Percentiles rank a stretch among this genome's conserved stretches.
phyloP scores from a whole-genome alignment of 2,888 invertebrate genomes.

The Raillietiella orientalis region DNA sequence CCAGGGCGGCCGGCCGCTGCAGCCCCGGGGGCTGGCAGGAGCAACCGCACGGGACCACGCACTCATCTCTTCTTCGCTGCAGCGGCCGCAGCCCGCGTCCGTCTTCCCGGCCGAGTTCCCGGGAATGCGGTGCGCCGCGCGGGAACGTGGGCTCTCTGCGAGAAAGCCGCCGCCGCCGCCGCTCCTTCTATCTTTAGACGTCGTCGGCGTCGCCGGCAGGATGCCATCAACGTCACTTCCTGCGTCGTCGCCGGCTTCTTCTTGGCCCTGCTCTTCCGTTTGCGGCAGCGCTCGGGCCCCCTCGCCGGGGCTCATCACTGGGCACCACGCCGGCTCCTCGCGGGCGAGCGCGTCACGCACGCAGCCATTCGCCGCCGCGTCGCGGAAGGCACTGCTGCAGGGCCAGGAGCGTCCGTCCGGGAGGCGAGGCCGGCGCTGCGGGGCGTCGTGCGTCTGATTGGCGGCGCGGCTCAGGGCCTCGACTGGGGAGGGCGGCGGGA shows the following conservation, averaged over 20 bases:
- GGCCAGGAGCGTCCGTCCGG: slow-evolving; percentile 1
- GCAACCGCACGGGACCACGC: slow-evolving; percentile 1
- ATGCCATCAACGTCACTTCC: no score
- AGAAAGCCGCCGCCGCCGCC: slow-evolving; percentile 7
- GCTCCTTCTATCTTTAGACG: slow-evolving; percentile 7
- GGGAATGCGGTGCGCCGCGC: slow-evolving; percentile 13
- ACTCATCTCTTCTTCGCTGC: not conserved
- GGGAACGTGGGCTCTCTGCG: slow-evolving; percentile 7
- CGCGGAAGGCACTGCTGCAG: slow-evolving; percentile 2
- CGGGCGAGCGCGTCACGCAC: no score
- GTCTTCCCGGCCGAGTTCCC: slow-evolving; percentile 9
- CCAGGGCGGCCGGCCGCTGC: slow-evolving; percentile 10
- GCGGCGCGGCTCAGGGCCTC: slow-evolving; percentile 7
- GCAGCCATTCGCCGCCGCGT: no score
- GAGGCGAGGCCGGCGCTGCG: slow-evolving; percentile 4
- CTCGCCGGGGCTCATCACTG: no score
- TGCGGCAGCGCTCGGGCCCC: no score
- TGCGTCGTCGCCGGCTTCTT: no score
- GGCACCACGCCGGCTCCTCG: no score
- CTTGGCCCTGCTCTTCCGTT: no score
- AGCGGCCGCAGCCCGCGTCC: slow-evolving; percentile 6
- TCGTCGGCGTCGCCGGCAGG: slow-evolving; percentile 5
- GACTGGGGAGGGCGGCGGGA: no score
- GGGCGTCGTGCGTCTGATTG: slow-evolving; percentile 6
- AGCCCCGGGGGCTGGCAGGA: not conserved